A percentile compares a stretch with the other conserved stretches of the same genome.
Evolutionary conservation across 2,797 vertebrate species (phyloP).

Genomic region (Arnoldichthys spilopterus): DNA sequence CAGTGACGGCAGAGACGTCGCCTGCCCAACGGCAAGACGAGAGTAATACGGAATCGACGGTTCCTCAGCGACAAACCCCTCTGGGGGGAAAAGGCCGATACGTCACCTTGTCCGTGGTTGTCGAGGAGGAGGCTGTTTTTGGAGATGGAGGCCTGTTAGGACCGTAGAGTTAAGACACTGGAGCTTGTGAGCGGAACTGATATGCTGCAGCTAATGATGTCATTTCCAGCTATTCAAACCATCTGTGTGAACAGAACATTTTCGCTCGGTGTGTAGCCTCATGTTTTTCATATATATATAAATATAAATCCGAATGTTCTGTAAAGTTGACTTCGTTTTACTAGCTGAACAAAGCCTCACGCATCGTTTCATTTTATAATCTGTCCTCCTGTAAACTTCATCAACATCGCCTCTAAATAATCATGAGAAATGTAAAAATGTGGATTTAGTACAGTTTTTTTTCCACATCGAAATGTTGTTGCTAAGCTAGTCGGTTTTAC

Average conservation of each 20-base stretch:
- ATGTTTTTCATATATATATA: not conserved
- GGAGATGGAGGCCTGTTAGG: not conserved
- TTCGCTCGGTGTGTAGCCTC: slow-evolving; percentile 10
- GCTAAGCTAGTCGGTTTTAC: not conserved
- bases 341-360: slow-evolving; percentile 35
- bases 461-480: not conserved
- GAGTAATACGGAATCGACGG: not conserved
- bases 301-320: slow-evolving; percentile 6
- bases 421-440: slow-evolving; percentile 11
- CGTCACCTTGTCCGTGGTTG: slow-evolving; percentile 37
- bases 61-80: not conserved
- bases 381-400: slow-evolving; percentile 31
- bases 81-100: slow-evolving; percentile 44
- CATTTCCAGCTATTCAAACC: slow-evolving; percentile 42
- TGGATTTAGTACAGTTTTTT: slow-evolving; percentile 11
- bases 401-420: not conserved
- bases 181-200: slow-evolving; percentile 10
- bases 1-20: slow-evolving; percentile 67
- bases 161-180: slow-evolving; percentile 30
- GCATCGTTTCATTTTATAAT: slow-evolving; percentile 30
- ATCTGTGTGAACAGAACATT: slow-evolving; percentile 13
- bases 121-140: not conserved
- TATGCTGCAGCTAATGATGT: slow-evolving; percentile 47
- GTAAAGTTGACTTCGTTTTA: slow-evolving; percentile 11
- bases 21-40: not conserved